A percentile compares a stretch with the other conserved stretches of the same genome.
Conservation (phyloP, 2,113 vertebrate species). For the Erythrocebus patas region DNA sequence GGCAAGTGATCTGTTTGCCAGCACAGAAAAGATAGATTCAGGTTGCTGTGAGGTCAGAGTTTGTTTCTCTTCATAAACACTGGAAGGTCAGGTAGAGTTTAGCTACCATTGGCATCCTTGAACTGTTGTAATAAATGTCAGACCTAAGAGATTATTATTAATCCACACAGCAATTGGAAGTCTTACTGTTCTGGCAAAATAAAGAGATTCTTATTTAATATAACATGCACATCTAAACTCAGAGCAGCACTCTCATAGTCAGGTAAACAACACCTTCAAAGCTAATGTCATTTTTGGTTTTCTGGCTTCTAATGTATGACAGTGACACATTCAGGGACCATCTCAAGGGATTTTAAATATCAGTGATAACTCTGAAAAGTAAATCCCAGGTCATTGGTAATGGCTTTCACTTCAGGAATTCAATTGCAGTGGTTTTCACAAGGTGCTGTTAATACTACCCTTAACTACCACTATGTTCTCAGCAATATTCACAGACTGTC, state of each 20-base stretch:
- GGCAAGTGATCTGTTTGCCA: slow-evolving; percentile 80
- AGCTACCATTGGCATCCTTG: slow-evolving; percentile 78
- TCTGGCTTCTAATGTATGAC: neutral
- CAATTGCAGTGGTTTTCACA: neutral
- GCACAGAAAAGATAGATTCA: slow-evolving; percentile 79
- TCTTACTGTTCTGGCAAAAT: slow-evolving; percentile 44
- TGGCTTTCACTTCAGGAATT: slow-evolving; percentile 7
- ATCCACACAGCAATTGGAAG: slow-evolving; percentile 27
- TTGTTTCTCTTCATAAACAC: slow-evolving; percentile 79
- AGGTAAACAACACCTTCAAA: slow-evolving; percentile 42
- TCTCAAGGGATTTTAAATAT: neutral
- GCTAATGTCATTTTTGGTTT: neutral
- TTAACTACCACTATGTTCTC: slow-evolving; percentile 10
- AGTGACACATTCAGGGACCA: neutral
- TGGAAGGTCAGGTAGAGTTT: slow-evolving; percentile 83
- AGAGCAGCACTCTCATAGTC: slow-evolving; percentile 44
- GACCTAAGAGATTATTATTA: slow-evolving; percentile 75
- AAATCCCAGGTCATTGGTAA: slow-evolving; percentile 15
- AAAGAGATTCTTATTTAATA: slow-evolving; percentile 43
- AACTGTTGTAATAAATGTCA: slow-evolving; percentile 80
- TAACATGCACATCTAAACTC: neutral
- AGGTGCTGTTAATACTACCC: neutral
- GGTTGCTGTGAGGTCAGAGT: slow-evolving; percentile 77
- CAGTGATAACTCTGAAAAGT: neutral
- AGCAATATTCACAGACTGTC: slow-evolving; percentile 11